Evolutionary conservation across 2,888 invertebrate species (phyloP).

Genomic region (Leptogaster cylindrica): DNA sequence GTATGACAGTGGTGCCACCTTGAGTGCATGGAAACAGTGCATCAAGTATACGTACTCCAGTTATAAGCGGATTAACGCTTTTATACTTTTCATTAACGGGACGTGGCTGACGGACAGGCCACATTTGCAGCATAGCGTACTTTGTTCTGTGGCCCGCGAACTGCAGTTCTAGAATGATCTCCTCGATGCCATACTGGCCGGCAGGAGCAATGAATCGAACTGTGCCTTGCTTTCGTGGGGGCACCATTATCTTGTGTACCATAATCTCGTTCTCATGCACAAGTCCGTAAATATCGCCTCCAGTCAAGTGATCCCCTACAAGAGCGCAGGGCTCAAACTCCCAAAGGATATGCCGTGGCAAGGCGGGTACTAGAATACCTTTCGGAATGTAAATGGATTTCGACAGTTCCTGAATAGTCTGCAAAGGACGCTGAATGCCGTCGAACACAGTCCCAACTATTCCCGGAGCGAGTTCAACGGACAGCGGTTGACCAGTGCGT

Average conservation of each 20-base stretch:
- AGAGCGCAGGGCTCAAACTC: conserved; percentile 88
- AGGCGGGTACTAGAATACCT: conserved; percentile 90
- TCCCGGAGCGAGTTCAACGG: conserved; percentile 98
- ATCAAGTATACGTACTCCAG: conserved; percentile 97
- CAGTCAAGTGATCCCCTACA: conserved; percentile 97
- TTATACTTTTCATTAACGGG: conserved; percentile 98
- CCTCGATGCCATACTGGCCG: conserved; percentile 93
- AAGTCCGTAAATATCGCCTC: conserved; percentile 94
- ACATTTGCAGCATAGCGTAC: conserved; percentile 97
- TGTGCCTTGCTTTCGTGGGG: conserved; percentile 94
- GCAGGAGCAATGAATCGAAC: conserved; percentile 92
- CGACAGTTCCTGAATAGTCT: conserved; percentile 91
- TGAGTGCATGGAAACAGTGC: conserved; percentile 99
- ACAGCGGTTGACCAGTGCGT: conserved; percentile 96
- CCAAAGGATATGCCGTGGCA: conserved; percentile 83
- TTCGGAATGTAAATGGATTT: conserved; percentile 99
- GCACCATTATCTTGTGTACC: conserved; percentile 95
- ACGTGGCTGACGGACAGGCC: conserved; percentile 98
- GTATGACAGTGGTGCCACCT: conserved; percentile 98
- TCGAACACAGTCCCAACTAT: conserved; percentile 99
- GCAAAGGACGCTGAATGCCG: conserved; percentile 98
- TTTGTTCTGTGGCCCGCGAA: conserved; percentile 94
- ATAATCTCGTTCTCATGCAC: conserved; percentile 98
- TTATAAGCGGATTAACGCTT: conserved; percentile 96
- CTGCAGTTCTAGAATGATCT: conserved; percentile 96